Base-by-base conservation (phyloP, 2,888 invertebrate genomes). In the Phyllotreta cruciferae region DNA sequence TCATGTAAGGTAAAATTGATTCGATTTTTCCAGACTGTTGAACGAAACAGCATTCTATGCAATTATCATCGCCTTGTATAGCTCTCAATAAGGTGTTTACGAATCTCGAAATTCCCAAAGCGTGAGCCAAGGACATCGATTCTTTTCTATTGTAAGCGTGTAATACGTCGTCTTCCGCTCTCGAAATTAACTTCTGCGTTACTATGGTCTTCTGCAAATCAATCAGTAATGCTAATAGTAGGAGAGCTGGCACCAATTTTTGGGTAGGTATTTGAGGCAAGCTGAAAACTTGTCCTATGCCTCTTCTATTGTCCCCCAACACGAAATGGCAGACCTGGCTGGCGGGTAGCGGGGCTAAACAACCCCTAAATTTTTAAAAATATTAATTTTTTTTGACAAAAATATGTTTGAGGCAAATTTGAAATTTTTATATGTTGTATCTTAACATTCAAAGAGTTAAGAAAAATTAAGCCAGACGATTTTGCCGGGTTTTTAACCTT, bases 1-100 rank as follows among this genome's bases (percentile, higher is more conserved):
- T 74, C 79, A 79, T 79, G 44, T 81, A 81, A 1, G 79, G 78
- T 37, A 80, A 70, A 71, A 79, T 80, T 42, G 73, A 71, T 24
- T 71, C 74, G 36, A 80, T 77, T 55, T 79, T 78, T 1, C 77
- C 78, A 0, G 73, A 73, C 72, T 81, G 81, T 14, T 74, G 68
- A 6, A 81, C 78, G 69, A 76, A 81, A 44, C 79, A 79, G 63
- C 78, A 79, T 57, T 81, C 81, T 3, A 77, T 73, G 47, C 78
- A 73, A 50, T 75, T 74, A 3, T 70, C 69, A 8, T 76, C 72
- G 4, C 79, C 79, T 56, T 66, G 68, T 4, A 79, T 49, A 0
- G 78, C 81, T 64, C 72, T 75, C 24, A 78, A 57, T 42, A 80
- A 70, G 6, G 74, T 71, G 45, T 74, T 76, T 3, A 79, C 68